Base-by-base conservation (phyloP, 2,888 invertebrate species). In the Netelia inedita region DNA sequence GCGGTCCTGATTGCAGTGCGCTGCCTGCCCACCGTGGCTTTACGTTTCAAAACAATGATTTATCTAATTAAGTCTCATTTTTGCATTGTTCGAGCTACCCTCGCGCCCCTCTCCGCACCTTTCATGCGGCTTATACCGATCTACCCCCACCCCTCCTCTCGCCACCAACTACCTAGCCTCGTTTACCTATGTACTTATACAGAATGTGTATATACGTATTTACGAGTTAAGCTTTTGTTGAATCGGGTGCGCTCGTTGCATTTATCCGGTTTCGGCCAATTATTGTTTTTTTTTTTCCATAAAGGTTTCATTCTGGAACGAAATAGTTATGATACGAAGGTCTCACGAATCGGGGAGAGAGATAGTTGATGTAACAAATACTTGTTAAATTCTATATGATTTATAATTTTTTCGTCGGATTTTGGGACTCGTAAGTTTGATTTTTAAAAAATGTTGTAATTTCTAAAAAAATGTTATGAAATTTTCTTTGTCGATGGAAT, bases 21-120 rank as follows among this genome's bases (percentile, higher is more conserved):
- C 79, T 74, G 85, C 80, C 78, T 78, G 76, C 78, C 73, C 66
- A 75, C 57, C 66, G 71, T 80, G 89, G 88, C 88, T 90, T 35
- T 88, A 89, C 88, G 88, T 92, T 91, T 92, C 91, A 89, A 92
- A 92, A 92, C 91, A 91, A 92, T 91, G 90, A 92, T 92, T 92
- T 91, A 91, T 91, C 91, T 92, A 92, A 92, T 92, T 92, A 92
- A 92, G 88, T 87, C 89, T 89, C 86, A 89, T 89, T 91, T 92
- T 91, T 88, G 86, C 87, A 91, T 90, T 90, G 90, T 91, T 91
- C 88, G 85, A 83, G 78, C 85, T 83, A 82, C 89, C 86, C 87
- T 88, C 28, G 9, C 41, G 19, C 61, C 19, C 21, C 63, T 43
- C 63, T 55, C 46, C 35, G 5, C 16, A 59, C 68, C 43, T 43